Percentiles rank a stretch among this genome's conserved stretches.
Evolutionary conservation across 2,797 vertebrate genomes (phyloP).

Genomic region (Capromys pilorides): DNA sequence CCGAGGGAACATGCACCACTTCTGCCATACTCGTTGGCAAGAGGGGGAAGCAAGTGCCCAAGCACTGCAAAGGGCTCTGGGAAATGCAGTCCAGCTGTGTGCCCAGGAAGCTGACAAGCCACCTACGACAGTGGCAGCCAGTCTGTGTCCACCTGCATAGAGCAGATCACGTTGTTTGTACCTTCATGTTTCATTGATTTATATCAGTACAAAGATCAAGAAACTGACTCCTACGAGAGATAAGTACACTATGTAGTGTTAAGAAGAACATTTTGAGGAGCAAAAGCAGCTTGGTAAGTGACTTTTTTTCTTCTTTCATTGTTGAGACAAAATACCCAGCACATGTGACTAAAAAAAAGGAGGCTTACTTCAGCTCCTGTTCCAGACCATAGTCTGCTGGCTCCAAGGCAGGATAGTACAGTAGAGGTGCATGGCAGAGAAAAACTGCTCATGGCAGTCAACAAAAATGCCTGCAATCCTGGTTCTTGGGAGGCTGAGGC

Average conservation of each 20-base stretch:
- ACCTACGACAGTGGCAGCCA: neutral
- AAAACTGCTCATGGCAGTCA: neutral
- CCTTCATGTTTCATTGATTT: conserved; percentile 29
- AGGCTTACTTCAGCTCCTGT: neutral
- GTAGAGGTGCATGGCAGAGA: neutral
- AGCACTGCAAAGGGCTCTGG: neutral
- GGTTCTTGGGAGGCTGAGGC: neutral
- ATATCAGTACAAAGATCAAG: neutral
- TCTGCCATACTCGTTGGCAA: neutral
- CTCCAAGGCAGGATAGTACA: neutral
- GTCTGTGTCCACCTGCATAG: neutral
- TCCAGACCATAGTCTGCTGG: neutral
- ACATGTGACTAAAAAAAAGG: neutral
- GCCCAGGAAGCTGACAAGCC: neutral
- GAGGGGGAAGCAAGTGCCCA: neutral
- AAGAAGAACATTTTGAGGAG: conserved; percentile 12
- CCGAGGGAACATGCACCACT: neutral
- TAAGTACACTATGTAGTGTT: conserved; percentile 35
- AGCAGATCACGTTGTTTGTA: neutral
- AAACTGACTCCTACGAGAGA: conserved; percentile 14
- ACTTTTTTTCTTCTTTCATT: neutral
- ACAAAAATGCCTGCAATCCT: neutral
- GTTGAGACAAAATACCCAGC: neutral
- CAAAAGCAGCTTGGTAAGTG: neutral
- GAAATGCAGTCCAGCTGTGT: neutral